These are phyloP conservation scores for Ameiurus melas DNA, from an alignment of 2,113 vertebrate genomes.

Conservation along the genomic window DNA sequence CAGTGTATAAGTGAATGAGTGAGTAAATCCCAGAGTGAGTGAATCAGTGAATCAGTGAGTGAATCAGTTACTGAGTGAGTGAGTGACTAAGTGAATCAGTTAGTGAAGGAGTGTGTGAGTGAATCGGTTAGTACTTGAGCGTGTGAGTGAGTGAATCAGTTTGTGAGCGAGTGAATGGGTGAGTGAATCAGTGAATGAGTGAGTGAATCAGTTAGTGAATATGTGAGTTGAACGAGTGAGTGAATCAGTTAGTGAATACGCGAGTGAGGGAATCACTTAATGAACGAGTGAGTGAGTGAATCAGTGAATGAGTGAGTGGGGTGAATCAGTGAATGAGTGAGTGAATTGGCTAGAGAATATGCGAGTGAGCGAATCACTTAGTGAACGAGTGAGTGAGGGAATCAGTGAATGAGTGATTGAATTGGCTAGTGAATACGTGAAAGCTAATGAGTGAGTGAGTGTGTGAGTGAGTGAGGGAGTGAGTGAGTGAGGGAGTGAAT, in stretches of 20 bases:
- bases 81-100: background rate
- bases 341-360: too few relatives aligned
- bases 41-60: background rate
- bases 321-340: background rate
- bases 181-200: background rate
- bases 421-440: too few relatives aligned
- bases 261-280: too few relatives aligned
- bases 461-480: background rate
- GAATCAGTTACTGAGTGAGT: background rate
- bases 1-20: background rate
- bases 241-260: fast-evolving
- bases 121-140: background rate
- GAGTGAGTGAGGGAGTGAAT: background rate
- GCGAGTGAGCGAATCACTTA: too few relatives aligned
- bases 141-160: background rate
- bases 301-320: background rate
- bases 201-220: background rate
- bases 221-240: too few relatives aligned
- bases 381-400: background rate
- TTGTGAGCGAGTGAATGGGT: too few relatives aligned
- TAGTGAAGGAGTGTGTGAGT: background rate
- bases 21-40: background rate
- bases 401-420: too few relatives aligned
- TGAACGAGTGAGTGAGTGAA: background rate
- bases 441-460: background rate